Evolutionary conservation across 2,888 invertebrate species (phyloP).

Genomic region (Troglohyphantes excavatus): DNA sequence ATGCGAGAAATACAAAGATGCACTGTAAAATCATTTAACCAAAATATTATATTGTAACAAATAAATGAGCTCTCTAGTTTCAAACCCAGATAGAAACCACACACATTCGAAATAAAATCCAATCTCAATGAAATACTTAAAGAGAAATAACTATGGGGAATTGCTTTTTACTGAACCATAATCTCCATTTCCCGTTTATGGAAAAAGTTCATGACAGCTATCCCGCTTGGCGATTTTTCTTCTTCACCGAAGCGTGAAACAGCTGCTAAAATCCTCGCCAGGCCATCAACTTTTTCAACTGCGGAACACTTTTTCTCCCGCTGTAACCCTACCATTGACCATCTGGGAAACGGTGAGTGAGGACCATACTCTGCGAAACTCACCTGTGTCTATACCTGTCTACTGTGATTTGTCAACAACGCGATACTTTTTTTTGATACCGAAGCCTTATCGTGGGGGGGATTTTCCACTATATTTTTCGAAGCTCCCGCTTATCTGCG

Average conservation of each 20-base stretch:
- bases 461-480: background rate
- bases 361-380: conserved; percentile 13
- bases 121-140: too few species aligned
- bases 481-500: conserved; percentile 52
- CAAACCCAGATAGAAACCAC: too few species aligned
- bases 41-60: too few species aligned
- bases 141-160: too few species aligned
- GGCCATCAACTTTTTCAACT: background rate
- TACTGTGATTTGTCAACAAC: too few species aligned
- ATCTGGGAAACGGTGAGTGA: conserved; percentile 58
- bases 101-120: too few species aligned
- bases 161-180: too few species aligned
- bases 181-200: background rate
- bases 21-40: too few species aligned
- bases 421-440: too few species aligned
- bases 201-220: background rate
- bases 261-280: conserved; percentile 29
- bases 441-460: background rate
- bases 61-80: too few species aligned
- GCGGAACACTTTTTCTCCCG: conserved; percentile 21
- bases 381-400: conserved; percentile 20
- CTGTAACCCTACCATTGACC: conserved; percentile 75
- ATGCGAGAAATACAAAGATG: too few species aligned
- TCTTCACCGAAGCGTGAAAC: conserved; percentile 35
- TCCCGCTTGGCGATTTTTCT: conserved; percentile 45